Percentiles rank a stretch among this genome's conserved stretches.
Conservation (phyloP, 2,888 invertebrate species). For the Scotopteryx bipunctaria region DNA sequence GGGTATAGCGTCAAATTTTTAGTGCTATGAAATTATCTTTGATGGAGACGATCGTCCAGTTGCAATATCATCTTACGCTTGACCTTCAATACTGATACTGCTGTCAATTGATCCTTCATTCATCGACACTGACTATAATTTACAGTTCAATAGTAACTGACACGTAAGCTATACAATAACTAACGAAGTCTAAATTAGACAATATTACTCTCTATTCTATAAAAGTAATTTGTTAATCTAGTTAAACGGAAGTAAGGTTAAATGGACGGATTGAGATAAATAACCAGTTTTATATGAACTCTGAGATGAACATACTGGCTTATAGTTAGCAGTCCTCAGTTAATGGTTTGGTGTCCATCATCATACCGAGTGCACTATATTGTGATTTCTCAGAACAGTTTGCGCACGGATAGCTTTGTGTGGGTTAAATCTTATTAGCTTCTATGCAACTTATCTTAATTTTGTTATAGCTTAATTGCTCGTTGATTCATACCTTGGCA, state of each 20-base stretch:
- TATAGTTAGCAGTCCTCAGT: constrained; percentile 32
- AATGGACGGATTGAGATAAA: constrained; percentile 44
- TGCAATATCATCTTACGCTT: constrained; percentile 66
- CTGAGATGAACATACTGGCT: neutral
- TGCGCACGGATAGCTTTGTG: constrained; percentile 37
- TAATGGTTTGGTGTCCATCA: constrained; percentile 39
- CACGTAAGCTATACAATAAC: neutral
- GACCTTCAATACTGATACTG: constrained; percentile 51
- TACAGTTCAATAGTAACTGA: constrained; percentile 3
- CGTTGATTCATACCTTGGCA: too few species aligned
- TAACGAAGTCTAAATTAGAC: neutral
- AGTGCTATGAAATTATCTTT: constrained; percentile 63
- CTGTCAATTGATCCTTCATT: constrained; percentile 26
- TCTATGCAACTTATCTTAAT: constrained; percentile 14
- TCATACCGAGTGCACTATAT: constrained; percentile 40
- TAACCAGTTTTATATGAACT: constrained; percentile 29
- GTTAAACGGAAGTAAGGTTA: constrained; percentile 29
- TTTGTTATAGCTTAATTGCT: too few species aligned
- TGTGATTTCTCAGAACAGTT: constrained; percentile 53
- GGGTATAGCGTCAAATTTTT: constrained; percentile 74
- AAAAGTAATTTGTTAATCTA: neutral
- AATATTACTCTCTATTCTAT: neutral
- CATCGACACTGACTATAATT: constrained; percentile 9
- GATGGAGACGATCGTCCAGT: constrained; percentile 56
- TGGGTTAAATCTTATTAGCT: constrained; percentile 37